Evolutionary conservation across 2,797 vertebrate species (phyloP).

Genomic region (Alcedo quadribrachys): DNA sequence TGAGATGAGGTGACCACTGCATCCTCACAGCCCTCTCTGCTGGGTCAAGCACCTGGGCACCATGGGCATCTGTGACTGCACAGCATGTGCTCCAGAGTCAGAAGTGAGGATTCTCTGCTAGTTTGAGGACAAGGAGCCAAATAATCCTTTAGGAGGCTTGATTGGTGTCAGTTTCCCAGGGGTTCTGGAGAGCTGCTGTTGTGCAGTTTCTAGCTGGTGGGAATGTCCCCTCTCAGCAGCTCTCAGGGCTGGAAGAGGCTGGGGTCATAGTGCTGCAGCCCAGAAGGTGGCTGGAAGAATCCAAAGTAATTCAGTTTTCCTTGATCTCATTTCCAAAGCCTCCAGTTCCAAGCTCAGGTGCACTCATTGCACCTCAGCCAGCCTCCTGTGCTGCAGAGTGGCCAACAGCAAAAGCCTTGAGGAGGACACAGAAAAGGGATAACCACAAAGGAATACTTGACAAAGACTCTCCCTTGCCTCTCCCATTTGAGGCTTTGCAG

Average conservation of each 20-base stretch:
- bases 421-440: not conserved
- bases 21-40: not conserved
- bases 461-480: not conserved
- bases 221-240: not conserved
- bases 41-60: fast-evolving
- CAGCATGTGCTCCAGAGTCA: not conserved
- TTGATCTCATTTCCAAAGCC: not conserved
- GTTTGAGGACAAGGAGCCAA: not conserved
- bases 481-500: not conserved
- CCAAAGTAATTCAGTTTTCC: not conserved
- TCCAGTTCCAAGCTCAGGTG: not conserved
- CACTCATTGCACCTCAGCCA: not conserved
- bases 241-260: not conserved
- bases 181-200: not conserved
- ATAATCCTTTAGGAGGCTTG: not conserved
- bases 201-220: not conserved
- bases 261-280: not conserved
- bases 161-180: not conserved
- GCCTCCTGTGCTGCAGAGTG: not conserved
- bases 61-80: fast-evolving
- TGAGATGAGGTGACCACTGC: fast-evolving
- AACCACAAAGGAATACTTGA: fast-evolving
- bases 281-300: not conserved
- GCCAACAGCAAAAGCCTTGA: not conserved
- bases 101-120: not conserved